Percentiles rank a stretch among this genome's conserved stretches.
These are phyloP conservation scores for Crambe crambe DNA, from an alignment of 37 sponge, comb jelly and placozoan genomes.

Conservation along the genomic window DNA sequence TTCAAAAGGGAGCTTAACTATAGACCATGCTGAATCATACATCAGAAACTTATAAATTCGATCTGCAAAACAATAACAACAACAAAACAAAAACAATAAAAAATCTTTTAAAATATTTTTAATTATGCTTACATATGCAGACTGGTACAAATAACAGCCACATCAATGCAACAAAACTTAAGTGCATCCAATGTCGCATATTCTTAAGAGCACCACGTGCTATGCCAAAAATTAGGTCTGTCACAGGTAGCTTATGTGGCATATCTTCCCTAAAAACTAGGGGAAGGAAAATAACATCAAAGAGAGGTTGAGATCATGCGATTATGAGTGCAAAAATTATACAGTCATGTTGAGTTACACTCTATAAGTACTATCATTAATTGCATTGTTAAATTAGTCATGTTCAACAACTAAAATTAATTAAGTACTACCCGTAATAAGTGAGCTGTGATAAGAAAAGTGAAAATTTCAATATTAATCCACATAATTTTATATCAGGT, in stretches of 20 bases:
- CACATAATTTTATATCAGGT: too few species aligned
- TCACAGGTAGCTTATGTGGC: conserved; percentile 70
- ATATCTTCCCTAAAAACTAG: conserved; percentile 86
- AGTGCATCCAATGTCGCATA: conserved; percentile 78
- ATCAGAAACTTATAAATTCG: conserved; percentile 72
- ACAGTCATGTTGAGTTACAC: too few species aligned
- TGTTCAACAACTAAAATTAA: background rate
- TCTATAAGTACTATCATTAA: too few species aligned
- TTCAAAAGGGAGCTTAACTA: conserved; percentile 48
- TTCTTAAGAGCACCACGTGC: conserved; percentile 24
- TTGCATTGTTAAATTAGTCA: background rate
- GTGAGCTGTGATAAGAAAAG: background rate
- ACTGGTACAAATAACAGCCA: conserved; percentile 89
- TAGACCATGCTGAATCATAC: conserved; percentile 68
- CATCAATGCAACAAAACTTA: conserved; percentile 80
- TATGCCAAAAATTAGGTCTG: conserved; percentile 58
- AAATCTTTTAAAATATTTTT: background rate
- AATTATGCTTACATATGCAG: conserved; percentile 68
- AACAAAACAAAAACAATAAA: background rate
- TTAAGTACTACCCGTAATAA: background rate
- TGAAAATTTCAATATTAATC: background rate
- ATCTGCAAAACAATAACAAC: conserved; percentile 29
- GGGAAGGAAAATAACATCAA: background rate
- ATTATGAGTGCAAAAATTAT: too few species aligned
- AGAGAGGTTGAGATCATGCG: too few species aligned